Conservation (phyloP, 2,888 invertebrate species). For the Dicyrtomina minuta region DNA sequence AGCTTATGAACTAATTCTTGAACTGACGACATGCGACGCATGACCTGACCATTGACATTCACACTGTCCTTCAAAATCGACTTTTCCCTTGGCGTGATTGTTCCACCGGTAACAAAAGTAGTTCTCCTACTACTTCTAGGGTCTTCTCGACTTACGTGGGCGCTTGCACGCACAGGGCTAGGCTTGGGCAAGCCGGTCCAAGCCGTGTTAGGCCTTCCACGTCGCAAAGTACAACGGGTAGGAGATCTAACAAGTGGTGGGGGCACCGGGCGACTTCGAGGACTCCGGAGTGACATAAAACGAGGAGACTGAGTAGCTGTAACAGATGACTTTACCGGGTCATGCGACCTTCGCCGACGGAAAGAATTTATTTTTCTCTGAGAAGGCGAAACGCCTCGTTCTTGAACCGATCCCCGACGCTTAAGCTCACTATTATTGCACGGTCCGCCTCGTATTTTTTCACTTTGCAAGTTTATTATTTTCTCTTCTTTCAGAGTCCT, state of each 20-base stretch:
- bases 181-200: conserved; percentile 57
- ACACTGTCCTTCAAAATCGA: background rate
- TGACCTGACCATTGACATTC: background rate
- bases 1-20: conserved; percentile 45
- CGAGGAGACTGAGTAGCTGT: conserved; percentile 31
- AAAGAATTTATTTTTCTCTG: conserved; percentile 31
- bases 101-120: background rate
- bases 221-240: conserved; percentile 56
- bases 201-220: conserved; percentile 61
- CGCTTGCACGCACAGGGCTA: conserved; percentile 46
- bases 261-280: conserved; percentile 18
- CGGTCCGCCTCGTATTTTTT: background rate
- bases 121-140: background rate
- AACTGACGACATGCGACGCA: conserved; percentile 46
- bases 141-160: background rate
- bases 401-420: conserved; percentile 15
- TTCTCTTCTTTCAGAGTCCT: conserved; percentile 24
- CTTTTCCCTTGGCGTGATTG: background rate
- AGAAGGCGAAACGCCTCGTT: conserved; percentile 25
- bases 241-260: conserved; percentile 21
- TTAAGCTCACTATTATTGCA: background rate
- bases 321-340: conserved; percentile 29
- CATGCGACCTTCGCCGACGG: conserved; percentile 39
- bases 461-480: conserved; percentile 20
- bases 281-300: conserved; percentile 35